These are phyloP conservation scores for Myotis pilosus DNA, from an alignment of 2,797 vertebrate species.

Conservation along the genomic window DNA sequence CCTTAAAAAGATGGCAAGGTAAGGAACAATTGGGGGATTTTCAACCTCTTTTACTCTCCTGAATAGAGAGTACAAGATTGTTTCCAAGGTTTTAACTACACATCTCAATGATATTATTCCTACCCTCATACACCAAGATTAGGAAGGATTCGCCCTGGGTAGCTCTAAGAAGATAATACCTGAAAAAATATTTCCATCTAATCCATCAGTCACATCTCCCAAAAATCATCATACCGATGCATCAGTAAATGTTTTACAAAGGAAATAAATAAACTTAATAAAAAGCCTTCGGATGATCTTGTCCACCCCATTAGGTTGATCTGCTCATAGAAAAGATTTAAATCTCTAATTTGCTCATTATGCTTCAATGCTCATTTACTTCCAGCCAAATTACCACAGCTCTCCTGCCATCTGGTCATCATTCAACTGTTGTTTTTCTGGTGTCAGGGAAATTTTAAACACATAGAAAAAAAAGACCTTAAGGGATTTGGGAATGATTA, in stretches of 20 bases:
- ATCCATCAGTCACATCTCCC: constrained; percentile 43
- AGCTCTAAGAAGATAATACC: constrained; percentile 66
- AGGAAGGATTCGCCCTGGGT: constrained; percentile 57
- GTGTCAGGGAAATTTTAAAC: constrained; percentile 74
- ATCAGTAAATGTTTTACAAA: constrained; percentile 44
- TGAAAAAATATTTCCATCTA: constrained; percentile 67
- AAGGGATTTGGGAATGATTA: constrained; percentile 44
- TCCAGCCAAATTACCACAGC: constrained; percentile 71
- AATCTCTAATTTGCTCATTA: constrained; percentile 73
- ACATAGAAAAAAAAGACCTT: constrained; percentile 26
- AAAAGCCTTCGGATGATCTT: constrained; percentile 70
- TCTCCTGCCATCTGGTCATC: constrained; percentile 75
- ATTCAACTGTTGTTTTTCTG: constrained; percentile 73
- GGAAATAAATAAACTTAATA: constrained; percentile 63
- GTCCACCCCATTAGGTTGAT: constrained; percentile 81
- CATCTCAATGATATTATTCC: constrained; percentile 51
- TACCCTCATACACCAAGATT: constrained; percentile 66
- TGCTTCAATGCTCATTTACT: constrained; percentile 65
- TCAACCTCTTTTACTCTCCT: constrained; percentile 65
- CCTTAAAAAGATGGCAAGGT: constrained; percentile 76
- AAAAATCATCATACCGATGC: constrained; percentile 61
- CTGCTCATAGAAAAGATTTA: constrained; percentile 73
- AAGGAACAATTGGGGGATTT: constrained; percentile 73
- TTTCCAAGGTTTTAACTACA: constrained; percentile 66
- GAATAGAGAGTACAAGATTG: constrained; percentile 71